Evolutionary conservation across 2,797 vertebrate genomes (phyloP).

Genomic region (Enteromius paludinosus): DNA sequence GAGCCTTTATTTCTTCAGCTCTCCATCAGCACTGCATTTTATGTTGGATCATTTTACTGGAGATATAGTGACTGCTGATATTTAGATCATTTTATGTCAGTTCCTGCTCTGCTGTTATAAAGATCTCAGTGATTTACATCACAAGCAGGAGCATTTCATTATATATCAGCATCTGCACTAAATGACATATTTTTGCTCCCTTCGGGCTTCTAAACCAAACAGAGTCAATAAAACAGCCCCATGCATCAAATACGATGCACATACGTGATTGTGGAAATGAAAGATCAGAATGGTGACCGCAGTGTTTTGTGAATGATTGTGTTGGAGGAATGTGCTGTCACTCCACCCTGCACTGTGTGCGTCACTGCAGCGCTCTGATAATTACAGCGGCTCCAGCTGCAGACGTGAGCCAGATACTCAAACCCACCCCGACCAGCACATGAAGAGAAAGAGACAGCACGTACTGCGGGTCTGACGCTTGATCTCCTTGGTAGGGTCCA

Average conservation of each 20-base stretch:
- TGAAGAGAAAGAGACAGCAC: constrained; percentile 67
- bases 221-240: not conserved
- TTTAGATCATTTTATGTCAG: not conserved
- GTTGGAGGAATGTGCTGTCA: not conserved
- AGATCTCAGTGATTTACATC: not conserved
- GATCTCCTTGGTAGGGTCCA: constrained; percentile 94
- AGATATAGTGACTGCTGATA: not conserved
- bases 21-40: not conserved
- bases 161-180: not conserved
- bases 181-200: not conserved
- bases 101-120: not conserved
- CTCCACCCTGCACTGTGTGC: constrained; percentile 17
- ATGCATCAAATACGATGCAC: not conserved
- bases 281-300: not conserved
- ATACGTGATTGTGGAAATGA: not conserved
- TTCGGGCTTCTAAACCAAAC: not conserved
- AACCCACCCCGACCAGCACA: not conserved
- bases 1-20: not conserved
- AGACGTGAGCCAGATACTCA: too few species aligned
- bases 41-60: not conserved
- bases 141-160: not conserved
- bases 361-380: not conserved
- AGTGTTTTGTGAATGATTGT: too few species aligned
- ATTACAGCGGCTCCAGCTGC: too few species aligned
- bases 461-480: constrained; percentile 94